Base-by-base conservation (phyloP, 2,888 invertebrate species). In the Erebia epiphron region DNA sequence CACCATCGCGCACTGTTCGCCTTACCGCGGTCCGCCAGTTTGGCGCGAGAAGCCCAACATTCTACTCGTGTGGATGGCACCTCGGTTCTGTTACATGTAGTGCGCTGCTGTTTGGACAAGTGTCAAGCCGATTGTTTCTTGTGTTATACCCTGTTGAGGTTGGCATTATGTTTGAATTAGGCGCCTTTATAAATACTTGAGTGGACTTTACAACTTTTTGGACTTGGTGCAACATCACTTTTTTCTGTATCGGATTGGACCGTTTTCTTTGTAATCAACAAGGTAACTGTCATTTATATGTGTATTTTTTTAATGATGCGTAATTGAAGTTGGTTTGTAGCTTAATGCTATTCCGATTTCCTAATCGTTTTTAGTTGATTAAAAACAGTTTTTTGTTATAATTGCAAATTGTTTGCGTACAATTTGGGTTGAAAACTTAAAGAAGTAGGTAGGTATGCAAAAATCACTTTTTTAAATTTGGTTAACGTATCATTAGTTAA, bases 121-220 rank as follows among this genome's bases (percentile, higher is more conserved):
- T 92, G 92, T 88, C 90, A 91, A 92, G 89, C 92, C 91, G 91
- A 91, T 91, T 91, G 91, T 90, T 91, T 88, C 85, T 89, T 91
- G 90, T 90, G 91, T 90, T 91, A 91, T 86, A 86, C 84, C 89
- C 87, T 85, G 88, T 88, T 84, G 86, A 83, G 81, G 85, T 86
- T 88, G 86, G 85, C 88, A 90, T 90, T 90, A 91, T 92, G 92
- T 91, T 90, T 88, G 87, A 87, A 90, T 89, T 88, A 86, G 90
- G 85, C 86, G 87, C 88, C 86, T 88, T 87, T 87, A 87, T 86
- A 83, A 89, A 89, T 86, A 87, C 84, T 87, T 88, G 83, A 83
- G 87, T 87, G 86, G 78, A 82, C 82, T 86, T 82, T 81, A 79
- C 82, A 83, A 85, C 80, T 85, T 85, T 64, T 82, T 81, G 69